Base-by-base conservation (phyloP, 2,113 vertebrate species). In the Myrmophylax atrothorax region DNA sequence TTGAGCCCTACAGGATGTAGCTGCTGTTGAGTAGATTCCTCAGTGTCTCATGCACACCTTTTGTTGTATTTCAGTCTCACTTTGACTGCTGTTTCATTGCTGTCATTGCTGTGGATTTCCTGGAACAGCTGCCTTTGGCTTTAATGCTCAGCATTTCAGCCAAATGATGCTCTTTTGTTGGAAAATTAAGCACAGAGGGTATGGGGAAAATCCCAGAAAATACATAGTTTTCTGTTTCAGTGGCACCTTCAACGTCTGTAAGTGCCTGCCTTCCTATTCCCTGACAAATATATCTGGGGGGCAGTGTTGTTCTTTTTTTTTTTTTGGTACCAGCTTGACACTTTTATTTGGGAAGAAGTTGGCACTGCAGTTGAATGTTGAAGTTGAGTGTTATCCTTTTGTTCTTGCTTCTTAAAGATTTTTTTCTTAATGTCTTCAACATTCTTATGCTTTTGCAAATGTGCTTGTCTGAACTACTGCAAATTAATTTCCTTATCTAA, bases 401-500 rank as follows among this genome's bases (percentile, higher is more conserved):
- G 68, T 92, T 89, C 50, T 74, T 93, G 14, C 28, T 70, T 69
- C 40, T 77, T 52, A 84, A 60, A 90, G 68, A 4, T 42, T 86
- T 64, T 6, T 6, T 86, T 81, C 76, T 58, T 47, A 80, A 69
- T 0, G 1, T 60, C 80, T 87, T 74, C 50, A 63, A 74, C 18
- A 8, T 74, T 81, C 84, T 84, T 74, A 50, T 14, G n/a, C 79
- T 79, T 84, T 46, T 72, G 81, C 49, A 87, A 67, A 84, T 60
- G 31, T 78, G 52, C 37, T 44, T 25, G 52, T 75, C 80, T 95
- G 80, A 92, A 95, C n/a, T 68, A 53, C 73, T 88, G 87, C 86
- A 95, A 95, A 94, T 91, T 92, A 92, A 90, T 94, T 92, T 94
- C 66, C 93, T 92, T 92, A 95, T 89, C 86, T 89, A 87, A 69